Conservation (phyloP, 2,113 vertebrate genomes). For the Syrmaticus mikado region DNA sequence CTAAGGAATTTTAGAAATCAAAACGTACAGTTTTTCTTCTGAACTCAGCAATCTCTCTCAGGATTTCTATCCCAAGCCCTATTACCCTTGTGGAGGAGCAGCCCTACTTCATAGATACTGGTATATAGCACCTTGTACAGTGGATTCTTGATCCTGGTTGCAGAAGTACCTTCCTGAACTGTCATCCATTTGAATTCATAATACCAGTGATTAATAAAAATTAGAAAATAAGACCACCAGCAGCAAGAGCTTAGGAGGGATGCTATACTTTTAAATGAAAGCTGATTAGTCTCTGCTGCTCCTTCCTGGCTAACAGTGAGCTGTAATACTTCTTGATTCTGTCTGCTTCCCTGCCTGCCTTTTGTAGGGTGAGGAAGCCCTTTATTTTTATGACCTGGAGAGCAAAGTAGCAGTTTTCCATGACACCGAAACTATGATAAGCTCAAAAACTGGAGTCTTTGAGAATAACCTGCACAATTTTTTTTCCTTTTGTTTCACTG, state of each 20-base stretch:
- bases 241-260: constrained; percentile 41
- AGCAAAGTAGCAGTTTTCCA: background rate
- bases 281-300: constrained; percentile 47
- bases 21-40: background rate
- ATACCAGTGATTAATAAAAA: background rate
- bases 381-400: background rate
- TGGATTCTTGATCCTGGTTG: background rate
- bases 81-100: background rate
- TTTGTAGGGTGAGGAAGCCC: background rate
- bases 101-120: background rate
- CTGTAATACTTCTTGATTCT: background rate
- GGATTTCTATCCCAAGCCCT: background rate
- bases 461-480: background rate
- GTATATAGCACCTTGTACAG: background rate
- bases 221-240: constrained; percentile 14
- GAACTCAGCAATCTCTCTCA: background rate
- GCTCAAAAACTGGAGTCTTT: background rate
- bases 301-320: constrained; percentile 4
- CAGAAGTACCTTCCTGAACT: background rate
- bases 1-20: background rate
- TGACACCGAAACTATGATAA: background rate
- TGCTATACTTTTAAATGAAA: constrained; percentile 11
- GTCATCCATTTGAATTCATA: background rate
- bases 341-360: background rate
- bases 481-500: background rate